Base-by-base conservation (phyloP, 2,888 invertebrate genomes). In the Mongoloraphidia duomilia region DNA sequence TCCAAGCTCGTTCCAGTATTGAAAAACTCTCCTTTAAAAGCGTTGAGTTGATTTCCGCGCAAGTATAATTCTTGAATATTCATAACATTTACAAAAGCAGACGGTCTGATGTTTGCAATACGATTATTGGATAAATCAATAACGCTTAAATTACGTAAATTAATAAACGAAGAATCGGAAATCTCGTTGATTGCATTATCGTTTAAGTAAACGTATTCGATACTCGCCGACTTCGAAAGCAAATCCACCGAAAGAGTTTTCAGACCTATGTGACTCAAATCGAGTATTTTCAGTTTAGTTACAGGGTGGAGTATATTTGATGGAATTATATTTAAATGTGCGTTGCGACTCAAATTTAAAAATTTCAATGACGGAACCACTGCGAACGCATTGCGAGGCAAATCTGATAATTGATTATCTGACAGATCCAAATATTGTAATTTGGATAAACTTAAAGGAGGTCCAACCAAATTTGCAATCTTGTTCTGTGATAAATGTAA, bases 11-110 rank as follows among this genome's bases (percentile, higher is more conserved):
- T 86, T 40, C 86, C 86, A 0, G 86, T 87, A 56, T 87, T 85
- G 63, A 90, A 89, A 62, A 83, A 81, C 67, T 89, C 88, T 2
- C 88, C 88, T 66, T 84, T 82, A 65, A 90, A 88, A 0, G 84
- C 82, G 37, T 75, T 82, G 54, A 91, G 63, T 60, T 82, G 81
- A 65, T 93, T 92, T 2, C 84, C 83, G 57, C 76, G 79, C 8
- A 92, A 63, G 54, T 79, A 79, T 47, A 92, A 66, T 47, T 76
- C 74, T 61, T 79, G 79, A 39, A 93, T 74, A 50, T 81, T 80
- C 71, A 82, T 80, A 1, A 88, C 75, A 56, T 85, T 84, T 1
- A 83, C 79, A 64, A 91, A 91, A 1, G 87, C 80, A 0, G 80
- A 79, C 14, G 80, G 80, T 49, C 82, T 75, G 46, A 91, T 82